phyloP scores from a whole-genome alignment of 2,113 vertebrate genomes.

The Maccullochella peelii region DNA sequence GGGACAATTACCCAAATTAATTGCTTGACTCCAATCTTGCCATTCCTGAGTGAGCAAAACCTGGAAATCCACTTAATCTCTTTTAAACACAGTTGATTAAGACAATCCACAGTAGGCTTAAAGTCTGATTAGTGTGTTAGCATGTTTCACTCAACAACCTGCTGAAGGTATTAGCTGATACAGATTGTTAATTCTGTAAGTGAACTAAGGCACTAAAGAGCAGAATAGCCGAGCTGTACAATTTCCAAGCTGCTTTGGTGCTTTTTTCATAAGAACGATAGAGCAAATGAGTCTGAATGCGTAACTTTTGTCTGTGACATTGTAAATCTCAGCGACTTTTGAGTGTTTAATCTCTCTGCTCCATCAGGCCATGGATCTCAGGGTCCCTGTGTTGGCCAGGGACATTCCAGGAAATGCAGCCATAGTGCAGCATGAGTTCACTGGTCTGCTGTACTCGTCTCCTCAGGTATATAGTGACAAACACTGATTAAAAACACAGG shows the following conservation, averaged over 20 bases:
- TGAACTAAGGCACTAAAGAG: constrained; percentile 30
- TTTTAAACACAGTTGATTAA: constrained; percentile 75
- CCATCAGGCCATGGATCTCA: constrained; percentile 93
- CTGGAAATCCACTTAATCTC: constrained; percentile 80
- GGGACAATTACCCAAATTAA: constrained; percentile 68
- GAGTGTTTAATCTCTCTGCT: constrained; percentile 27
- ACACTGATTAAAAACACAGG: constrained; percentile 18
- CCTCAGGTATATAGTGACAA: constrained; percentile 85
- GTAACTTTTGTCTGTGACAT: constrained; percentile 19
- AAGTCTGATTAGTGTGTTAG: constrained; percentile 70
- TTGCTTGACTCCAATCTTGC: constrained; percentile 57
- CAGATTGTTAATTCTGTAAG: constrained; percentile 53
- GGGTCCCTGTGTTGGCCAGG: constrained; percentile 89
- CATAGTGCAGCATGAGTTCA: constrained; percentile 87
- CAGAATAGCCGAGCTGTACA: not conserved
- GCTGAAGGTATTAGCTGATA: constrained; percentile 56
- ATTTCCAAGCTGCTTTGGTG: not conserved
- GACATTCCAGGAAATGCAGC: constrained; percentile 92
- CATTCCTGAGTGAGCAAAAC: constrained; percentile 62
- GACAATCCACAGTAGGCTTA: constrained; percentile 75
- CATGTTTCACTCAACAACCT: constrained; percentile 67
- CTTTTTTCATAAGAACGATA: not conserved
- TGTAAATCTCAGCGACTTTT: not conserved
- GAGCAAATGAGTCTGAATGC: not conserved
- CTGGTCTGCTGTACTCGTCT: constrained; percentile 89